phyloP scores from a whole-genome alignment of 2,113 vertebrate species.

The Penelope pileata region DNA sequence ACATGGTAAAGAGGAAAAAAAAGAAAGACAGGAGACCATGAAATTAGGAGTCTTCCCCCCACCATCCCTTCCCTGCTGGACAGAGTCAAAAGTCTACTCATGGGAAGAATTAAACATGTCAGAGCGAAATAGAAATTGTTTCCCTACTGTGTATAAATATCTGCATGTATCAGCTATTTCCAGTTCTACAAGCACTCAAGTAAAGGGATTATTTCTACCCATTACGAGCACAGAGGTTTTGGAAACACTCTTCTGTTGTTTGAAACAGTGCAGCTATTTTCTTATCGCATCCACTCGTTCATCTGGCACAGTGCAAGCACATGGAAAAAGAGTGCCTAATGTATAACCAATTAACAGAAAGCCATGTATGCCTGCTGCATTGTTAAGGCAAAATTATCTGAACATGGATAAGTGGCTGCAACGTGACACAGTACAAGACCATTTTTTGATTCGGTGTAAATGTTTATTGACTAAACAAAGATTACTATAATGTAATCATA shows the following conservation, averaged over 20 bases:
- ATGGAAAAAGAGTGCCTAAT: background rate
- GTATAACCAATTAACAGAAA: background rate
- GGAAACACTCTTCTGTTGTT: background rate
- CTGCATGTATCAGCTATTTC: background rate
- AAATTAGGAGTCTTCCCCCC: background rate
- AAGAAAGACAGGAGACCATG: background rate
- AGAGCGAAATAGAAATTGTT: background rate
- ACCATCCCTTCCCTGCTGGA: background rate
- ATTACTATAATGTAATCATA: constrained; percentile 20
- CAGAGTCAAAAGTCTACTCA: background rate
- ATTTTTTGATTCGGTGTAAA: background rate
- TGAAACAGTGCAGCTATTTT: constrained; percentile 2
- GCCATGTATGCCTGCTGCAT: background rate
- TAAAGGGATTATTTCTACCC: background rate
- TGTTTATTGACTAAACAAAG: constrained; percentile 43
- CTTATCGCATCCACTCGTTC: background rate
- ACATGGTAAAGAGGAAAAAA: background rate
- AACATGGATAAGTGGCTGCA: constrained; percentile 11
- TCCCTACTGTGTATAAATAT: background rate
- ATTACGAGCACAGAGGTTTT: background rate
- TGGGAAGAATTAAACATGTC: background rate
- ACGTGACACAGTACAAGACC: background rate
- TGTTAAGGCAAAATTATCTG: constrained; percentile 10
- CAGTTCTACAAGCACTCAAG: background rate
- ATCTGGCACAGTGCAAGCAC: background rate